Evolutionary conservation across 1,140 invertebrate genomes (phyloP).

Genomic region (Drosophila asahinai): DNA sequence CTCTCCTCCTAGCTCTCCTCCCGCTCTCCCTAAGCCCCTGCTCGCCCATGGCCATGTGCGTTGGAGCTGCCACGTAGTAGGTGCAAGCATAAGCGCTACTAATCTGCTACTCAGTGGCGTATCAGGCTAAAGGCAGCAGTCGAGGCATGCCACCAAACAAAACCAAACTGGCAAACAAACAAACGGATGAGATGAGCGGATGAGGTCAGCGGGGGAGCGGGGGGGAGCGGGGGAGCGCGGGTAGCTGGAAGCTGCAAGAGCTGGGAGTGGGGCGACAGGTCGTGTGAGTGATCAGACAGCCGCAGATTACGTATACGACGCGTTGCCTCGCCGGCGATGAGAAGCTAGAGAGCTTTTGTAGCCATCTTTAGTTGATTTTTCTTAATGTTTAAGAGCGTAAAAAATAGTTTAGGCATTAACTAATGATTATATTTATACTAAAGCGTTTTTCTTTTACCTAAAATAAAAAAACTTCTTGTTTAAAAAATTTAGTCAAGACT

Average conservation of each 20-base stretch:
- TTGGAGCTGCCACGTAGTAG: constrained; percentile 70
- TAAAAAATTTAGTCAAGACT: too few species aligned
- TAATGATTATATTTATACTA: too few species aligned
- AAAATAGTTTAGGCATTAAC: background rate
- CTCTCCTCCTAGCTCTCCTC: background rate
- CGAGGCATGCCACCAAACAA: constrained; percentile 75
- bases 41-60: constrained; percentile 12
- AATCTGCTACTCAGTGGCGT: constrained; percentile 82
- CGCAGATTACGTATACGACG: constrained; percentile 80
- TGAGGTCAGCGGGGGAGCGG: constrained; percentile 5
- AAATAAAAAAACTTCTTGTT: too few species aligned
- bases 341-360: background rate
- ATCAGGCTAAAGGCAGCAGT: constrained; percentile 71
- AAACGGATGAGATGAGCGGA: constrained; percentile 48
- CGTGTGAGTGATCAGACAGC: constrained; percentile 79
- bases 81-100: constrained; percentile 82
- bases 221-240: background rate
- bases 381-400: too few species aligned
- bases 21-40: too few species aligned
- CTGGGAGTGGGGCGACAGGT: constrained; percentile 49
- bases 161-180: constrained; percentile 61
- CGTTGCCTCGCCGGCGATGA: constrained; percentile 26
- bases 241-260: constrained; percentile 11
- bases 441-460: too few species aligned
- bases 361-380: background rate